These are phyloP conservation scores for Meteorus colon DNA, from an alignment of 2,888 invertebrate species.

Conservation along the genomic window DNA sequence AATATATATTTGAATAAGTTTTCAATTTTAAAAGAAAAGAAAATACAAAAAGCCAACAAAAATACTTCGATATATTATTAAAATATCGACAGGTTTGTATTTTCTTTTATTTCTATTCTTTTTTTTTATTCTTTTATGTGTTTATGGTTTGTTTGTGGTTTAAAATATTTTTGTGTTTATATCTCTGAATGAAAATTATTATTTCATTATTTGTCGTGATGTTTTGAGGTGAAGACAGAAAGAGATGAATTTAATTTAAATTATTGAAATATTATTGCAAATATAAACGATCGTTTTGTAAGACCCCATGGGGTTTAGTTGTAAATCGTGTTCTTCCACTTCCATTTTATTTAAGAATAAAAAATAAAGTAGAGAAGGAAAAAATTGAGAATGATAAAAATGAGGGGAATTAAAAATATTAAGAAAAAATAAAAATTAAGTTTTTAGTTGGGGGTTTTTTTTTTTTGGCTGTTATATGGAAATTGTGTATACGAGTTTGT, in stretches of 20 bases:
- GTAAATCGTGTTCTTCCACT: not conserved
- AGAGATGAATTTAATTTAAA: not conserved
- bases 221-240: too few species aligned
- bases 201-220: too few species aligned
- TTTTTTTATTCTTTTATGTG: not conserved
- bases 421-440: too few species aligned
- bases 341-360: not conserved
- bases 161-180: not conserved
- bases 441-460: too few species aligned
- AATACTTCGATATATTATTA: not conserved
- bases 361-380: not conserved
- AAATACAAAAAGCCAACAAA: not conserved
- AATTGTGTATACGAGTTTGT: slow-evolving; percentile 58
- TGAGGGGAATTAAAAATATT: slow-evolving; percentile 53
- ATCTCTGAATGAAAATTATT: not conserved
- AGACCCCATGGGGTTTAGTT: not conserved
- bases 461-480: slow-evolving; percentile 57
- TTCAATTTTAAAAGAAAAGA: slow-evolving; percentile 4
- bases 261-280: slow-evolving; percentile 7
- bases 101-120: too few species aligned
- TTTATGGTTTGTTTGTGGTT: not conserved
- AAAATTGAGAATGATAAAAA: slow-evolving; percentile 34
- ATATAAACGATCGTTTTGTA: not conserved
- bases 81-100: not conserved
- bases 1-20: not conserved